A percentile compares a stretch with the other conserved stretches of the same genome.
phyloP scores from a whole-genome alignment of 92 coral and sea anemone genomes.

The Umimayanthus kanabou region DNA sequence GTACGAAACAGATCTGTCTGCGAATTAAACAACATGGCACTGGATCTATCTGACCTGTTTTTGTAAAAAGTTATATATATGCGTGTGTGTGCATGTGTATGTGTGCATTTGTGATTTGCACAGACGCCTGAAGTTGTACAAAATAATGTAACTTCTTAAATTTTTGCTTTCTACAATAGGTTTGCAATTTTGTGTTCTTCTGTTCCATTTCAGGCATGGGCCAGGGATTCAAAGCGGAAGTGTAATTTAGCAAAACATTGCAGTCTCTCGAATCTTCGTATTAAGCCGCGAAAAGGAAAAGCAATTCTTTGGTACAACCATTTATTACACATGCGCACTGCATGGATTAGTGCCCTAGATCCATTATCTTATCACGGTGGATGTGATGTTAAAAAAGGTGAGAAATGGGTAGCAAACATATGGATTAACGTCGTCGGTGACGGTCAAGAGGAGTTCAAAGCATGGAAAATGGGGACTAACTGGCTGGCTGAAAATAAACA shows the following conservation, averaged over 20 bases:
- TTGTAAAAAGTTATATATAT: too few species aligned
- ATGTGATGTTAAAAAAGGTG: conserved; percentile 80
- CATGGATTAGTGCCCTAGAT: conserved; percentile 86
- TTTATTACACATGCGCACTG: conserved; percentile 58
- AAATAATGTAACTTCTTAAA: too few species aligned
- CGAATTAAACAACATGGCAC: too few species aligned
- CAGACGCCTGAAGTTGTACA: too few species aligned
- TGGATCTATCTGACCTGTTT: too few species aligned
- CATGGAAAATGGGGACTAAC: conserved; percentile 87
- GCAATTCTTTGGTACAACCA: conserved; percentile 95
- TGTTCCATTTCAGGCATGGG: conserved; percentile 64
- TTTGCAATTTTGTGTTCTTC: background rate
- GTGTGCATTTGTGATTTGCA: too few species aligned
- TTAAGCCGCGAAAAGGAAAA: conserved; percentile 83
- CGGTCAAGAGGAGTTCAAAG: conserved; percentile 73
- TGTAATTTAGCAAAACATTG: conserved; percentile 90
- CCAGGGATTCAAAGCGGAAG: conserved; percentile 71
- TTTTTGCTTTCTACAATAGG: background rate
- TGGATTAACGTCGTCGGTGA: conserved; percentile 91
- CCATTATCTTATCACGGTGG: conserved; percentile 88
- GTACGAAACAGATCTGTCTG: too few species aligned
- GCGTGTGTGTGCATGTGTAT: too few species aligned
- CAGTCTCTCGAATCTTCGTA: conserved; percentile 69
- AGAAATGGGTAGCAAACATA: conserved; percentile 91
- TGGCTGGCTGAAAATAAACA: conserved; percentile 73